A percentile compares a stretch with the other conserved stretches of the same genome.
phyloP scores from a whole-genome alignment of 2,797 vertebrate genomes.

The Anguilla anguilla region DNA sequence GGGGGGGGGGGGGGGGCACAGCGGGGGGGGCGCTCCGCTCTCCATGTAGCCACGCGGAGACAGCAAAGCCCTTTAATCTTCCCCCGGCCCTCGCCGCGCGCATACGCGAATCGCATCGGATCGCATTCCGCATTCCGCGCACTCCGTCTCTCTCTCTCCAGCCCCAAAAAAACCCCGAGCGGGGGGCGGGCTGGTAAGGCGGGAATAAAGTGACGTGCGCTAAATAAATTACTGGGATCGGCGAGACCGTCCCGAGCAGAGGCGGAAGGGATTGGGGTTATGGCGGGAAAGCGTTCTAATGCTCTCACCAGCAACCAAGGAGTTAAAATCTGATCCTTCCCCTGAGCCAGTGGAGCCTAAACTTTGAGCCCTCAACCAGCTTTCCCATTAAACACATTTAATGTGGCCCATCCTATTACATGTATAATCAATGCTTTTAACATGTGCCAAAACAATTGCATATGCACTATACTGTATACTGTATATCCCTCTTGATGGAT shows the following conservation, averaged over 20 bases:
- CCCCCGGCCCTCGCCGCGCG: not conserved
- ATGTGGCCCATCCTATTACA: too few relatives aligned
- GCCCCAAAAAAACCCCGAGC: not conserved
- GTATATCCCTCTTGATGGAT: too few relatives aligned
- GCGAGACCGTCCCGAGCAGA: not conserved
- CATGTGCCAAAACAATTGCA: too few relatives aligned
- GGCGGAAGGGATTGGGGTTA: not conserved
- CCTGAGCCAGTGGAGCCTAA: not conserved
- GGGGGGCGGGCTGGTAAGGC: too few relatives aligned
- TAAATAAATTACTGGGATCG: conserved; percentile 7
- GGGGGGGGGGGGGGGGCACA: not conserved
- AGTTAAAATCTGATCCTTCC: not conserved
- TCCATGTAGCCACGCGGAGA: not conserved
- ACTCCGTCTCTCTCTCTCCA: too few relatives aligned
- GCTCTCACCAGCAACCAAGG: not conserved
- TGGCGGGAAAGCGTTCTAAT: not conserved
- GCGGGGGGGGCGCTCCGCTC: not conserved
- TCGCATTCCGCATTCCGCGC: too few relatives aligned
- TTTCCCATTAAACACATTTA: too few relatives aligned
- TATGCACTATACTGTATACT: too few relatives aligned
- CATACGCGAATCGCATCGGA: not conserved
- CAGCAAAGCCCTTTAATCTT: not conserved
- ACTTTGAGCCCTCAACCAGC: too few relatives aligned
- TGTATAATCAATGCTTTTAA: too few relatives aligned
- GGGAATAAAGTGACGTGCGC: not conserved